Conservation (phyloP, 2,113 vertebrate species). For the Malurus cyaneus region DNA sequence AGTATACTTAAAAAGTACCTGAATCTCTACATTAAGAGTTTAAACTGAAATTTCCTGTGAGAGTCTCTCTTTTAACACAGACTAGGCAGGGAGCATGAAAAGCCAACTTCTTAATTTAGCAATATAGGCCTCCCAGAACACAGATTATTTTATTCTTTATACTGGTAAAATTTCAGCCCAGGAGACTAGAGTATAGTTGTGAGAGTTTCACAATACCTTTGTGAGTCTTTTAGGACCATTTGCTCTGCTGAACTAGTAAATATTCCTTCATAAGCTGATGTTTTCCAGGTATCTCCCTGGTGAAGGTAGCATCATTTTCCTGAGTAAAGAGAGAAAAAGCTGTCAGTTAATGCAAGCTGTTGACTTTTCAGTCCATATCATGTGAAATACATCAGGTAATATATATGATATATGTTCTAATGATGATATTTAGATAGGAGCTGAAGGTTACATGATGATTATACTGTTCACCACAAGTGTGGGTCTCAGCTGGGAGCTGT, state of each 20-base stretch:
- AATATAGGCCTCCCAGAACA: background rate
- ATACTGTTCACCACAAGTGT: background rate
- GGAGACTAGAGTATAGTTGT: background rate
- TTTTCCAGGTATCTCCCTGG: background rate
- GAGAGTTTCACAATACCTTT: background rate
- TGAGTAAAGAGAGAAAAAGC: background rate
- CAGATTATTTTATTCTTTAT: background rate
- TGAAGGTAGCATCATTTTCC: background rate
- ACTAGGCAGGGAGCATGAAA: background rate
- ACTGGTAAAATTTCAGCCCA: background rate
- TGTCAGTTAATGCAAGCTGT: background rate
- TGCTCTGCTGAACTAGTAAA: background rate
- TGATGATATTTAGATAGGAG: background rate
- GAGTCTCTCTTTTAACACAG: background rate
- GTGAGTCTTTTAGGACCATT: background rate
- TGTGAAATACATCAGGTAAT: background rate
- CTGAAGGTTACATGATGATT: background rate
- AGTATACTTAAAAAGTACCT: background rate
- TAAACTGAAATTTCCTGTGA: background rate
- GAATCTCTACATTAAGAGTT: background rate
- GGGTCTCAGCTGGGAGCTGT: background rate
- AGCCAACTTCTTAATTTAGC: background rate
- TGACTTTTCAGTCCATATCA: background rate
- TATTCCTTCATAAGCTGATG: background rate
- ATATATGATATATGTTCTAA: background rate